Evolutionary conservation across 2,888 invertebrate species (phyloP), one percentile per base, ranked within the genome.

Genomic region (Acrocyrtus sp.): DNA sequence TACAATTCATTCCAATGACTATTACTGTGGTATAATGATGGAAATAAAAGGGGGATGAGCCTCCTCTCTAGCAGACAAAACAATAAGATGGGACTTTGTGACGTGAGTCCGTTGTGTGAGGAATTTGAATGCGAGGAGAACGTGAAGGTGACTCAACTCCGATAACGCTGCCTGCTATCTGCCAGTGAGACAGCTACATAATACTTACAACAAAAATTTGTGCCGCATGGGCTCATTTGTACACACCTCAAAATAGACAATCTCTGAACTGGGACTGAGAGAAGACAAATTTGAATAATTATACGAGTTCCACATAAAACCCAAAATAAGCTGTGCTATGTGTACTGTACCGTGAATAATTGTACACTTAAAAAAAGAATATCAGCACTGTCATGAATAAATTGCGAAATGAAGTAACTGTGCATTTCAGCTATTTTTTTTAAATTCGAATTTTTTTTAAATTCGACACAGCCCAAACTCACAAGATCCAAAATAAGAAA

Each of bases 101-200:
- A 41, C 6, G 17, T 5, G 22, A 50, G 22, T 26, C 19, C 21
- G n/a, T 47, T 65, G 17, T 22, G 2, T 15, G 3, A 10, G 41
- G 56, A 56, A 56, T 56, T 56, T 56, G 6, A 19, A 56, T 41
- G 56, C 15, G n/a, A 6, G 56, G 10, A 24, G 6, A 50, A 24
- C 24, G 26, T 24, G 22, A 50, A 24, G 15, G 17, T 21, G 5
- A 29, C 10, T 34, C 53, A 53, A 2, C n/a, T n/a, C n/a, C n/a
- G n/a, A n/a, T n/a, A n/a, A n/a, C n/a, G n/a, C n/a, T n/a, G n/a
- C n/a, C n/a, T n/a, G n/a, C n/a, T n/a, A n/a, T n/a, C n/a, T n/a
- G n/a, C n/a, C n/a, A n/a, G n/a, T n/a, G n/a, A 3, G 29, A 53
- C 53, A 53, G 29, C 26, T 53, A 29, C 17, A 34, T 17, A 53